These are phyloP conservation scores for Gorsachius magnificus DNA, from an alignment of 2,797 vertebrate genomes.

Conservation along the genomic window DNA sequence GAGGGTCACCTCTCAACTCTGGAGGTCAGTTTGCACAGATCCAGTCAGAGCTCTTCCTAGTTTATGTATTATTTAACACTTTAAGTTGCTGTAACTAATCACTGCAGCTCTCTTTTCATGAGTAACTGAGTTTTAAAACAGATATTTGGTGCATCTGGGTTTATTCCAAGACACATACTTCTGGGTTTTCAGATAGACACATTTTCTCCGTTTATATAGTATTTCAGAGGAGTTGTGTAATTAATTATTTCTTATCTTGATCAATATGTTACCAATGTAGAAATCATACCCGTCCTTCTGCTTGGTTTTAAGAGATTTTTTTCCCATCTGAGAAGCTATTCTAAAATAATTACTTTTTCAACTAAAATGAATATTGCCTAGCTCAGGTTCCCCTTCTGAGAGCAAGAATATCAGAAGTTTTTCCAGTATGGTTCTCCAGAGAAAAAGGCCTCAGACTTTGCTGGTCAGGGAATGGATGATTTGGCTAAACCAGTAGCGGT, in stretches of 20 bases:
- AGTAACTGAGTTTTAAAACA: slow-evolving; percentile 52
- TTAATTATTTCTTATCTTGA: slow-evolving; percentile 51
- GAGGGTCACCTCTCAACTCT: not conserved
- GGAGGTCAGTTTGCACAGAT: not conserved
- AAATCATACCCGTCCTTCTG: not conserved
- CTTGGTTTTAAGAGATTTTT: not conserved
- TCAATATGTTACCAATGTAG: not conserved
- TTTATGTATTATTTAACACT: slow-evolving; percentile 32
- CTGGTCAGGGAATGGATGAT: not conserved
- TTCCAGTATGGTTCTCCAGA: not conserved
- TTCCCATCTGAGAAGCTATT: not conserved
- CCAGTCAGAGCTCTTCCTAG: not conserved
- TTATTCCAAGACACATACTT: slow-evolving; percentile 46
- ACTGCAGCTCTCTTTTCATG: slow-evolving; percentile 18
- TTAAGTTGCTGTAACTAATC: slow-evolving; percentile 13
- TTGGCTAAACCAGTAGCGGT: not conserved
- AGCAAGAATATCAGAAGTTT: not conserved
- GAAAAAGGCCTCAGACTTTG: not conserved
- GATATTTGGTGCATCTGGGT: slow-evolving; percentile 42
- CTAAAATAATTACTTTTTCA: slow-evolving; percentile 22
- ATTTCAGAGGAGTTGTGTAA: slow-evolving; percentile 9
- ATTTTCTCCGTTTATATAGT: slow-evolving; percentile 19
- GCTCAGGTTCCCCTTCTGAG: not conserved
- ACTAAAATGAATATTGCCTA: not conserved
- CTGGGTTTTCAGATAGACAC: slow-evolving; percentile 12